Conservation (phyloP, 1,140 invertebrate species). For the Bombus affinis region DNA sequence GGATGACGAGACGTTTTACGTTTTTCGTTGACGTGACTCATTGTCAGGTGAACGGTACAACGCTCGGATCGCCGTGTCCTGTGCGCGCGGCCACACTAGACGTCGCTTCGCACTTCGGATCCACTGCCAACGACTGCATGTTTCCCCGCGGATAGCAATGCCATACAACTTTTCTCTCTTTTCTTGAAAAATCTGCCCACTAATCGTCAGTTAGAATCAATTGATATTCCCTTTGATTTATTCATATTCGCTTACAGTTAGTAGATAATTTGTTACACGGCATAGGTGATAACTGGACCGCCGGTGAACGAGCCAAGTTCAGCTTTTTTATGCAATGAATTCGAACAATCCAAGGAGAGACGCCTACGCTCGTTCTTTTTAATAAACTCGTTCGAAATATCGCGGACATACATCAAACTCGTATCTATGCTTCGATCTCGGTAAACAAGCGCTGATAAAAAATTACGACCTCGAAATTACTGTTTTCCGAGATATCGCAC, state of each 20-base stretch:
- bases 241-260: no score
- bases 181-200: no score
- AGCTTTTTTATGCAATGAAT: neutral
- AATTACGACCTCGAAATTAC: slow-evolving; percentile 37
- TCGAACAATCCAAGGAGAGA: neutral
- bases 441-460: slow-evolving; percentile 27
- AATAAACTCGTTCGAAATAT: slow-evolving; percentile 23
- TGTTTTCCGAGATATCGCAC: slow-evolving; percentile 22
- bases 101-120: no score
- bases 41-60: slow-evolving; percentile 33
- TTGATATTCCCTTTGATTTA: no score
- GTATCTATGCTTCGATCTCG: slow-evolving; percentile 27
- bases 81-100: no score
- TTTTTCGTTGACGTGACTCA: slow-evolving; percentile 19
- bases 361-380: slow-evolving; percentile 11
- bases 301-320: no score
- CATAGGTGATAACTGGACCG: neutral
- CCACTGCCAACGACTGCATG: no score
- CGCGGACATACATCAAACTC: neutral
- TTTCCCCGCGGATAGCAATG: no score
- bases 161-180: no score
- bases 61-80: no score
- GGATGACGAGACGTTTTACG: slow-evolving; percentile 30
- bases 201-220: no score
- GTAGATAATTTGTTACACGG: no score